These are phyloP conservation scores for Gallinago jamesoni DNA, from an alignment of 2,113 vertebrate genomes.

Conservation along the genomic window DNA sequence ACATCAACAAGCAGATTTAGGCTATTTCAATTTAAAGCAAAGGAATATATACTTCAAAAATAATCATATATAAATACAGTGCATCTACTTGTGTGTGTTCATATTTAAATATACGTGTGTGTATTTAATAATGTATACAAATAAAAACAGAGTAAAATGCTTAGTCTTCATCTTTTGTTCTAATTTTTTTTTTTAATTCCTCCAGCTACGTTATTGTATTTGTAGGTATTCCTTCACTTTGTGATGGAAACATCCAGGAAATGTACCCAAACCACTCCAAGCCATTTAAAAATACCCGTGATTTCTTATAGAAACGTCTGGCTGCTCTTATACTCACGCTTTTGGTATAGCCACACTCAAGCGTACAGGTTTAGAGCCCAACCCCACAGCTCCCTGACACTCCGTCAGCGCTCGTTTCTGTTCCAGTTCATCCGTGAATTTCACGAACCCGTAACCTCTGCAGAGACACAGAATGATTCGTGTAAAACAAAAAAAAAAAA, in stretches of 20 bases:
- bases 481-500: neutral
- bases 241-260: neutral
- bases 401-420: slow-evolving; percentile 89
- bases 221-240: neutral
- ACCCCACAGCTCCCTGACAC: slow-evolving; percentile 88
- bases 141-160: neutral
- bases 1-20: slow-evolving; percentile 1
- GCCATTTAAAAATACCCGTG: neutral
- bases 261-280: neutral
- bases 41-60: neutral
- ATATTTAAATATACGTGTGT: neutral
- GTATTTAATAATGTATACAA: neutral
- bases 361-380: slow-evolving; percentile 88
- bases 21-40: slow-evolving; percentile 6
- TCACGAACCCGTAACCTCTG: slow-evolving; percentile 96
- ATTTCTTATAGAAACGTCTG: neutral
- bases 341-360: slow-evolving; percentile 91
- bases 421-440: slow-evolving; percentile 90
- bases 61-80: neutral
- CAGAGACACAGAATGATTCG: neutral
- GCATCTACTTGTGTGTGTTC: neutral
- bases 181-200: neutral
- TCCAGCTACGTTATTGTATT: neutral
- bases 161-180: neutral
- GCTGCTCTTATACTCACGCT: slow-evolving; percentile 78